Percentiles rank a stretch among this genome's conserved stretches.
Evolutionary conservation across 2,113 vertebrate genomes (phyloP).

Genomic region (Apeltes quadracus): DNA sequence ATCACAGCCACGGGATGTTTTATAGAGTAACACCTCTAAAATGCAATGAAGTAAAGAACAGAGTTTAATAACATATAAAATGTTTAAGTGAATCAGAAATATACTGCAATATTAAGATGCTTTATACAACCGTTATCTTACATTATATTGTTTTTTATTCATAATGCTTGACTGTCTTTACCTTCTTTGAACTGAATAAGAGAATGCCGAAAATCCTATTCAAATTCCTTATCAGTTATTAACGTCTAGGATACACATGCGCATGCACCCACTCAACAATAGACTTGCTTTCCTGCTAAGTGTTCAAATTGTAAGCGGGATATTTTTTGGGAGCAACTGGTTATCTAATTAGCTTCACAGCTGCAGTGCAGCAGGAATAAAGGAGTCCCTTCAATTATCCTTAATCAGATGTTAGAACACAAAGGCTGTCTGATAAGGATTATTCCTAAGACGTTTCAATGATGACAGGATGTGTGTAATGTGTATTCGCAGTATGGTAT

Average conservation of each 20-base stretch:
- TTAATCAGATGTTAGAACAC: constrained; percentile 85
- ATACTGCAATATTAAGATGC: neutral
- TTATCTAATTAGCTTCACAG: constrained; percentile 77
- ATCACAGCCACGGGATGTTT: constrained; percentile 17
- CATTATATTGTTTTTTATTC: neutral
- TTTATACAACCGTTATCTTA: neutral
- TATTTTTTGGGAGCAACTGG: constrained; percentile 42
- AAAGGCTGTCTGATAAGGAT: constrained; percentile 84
- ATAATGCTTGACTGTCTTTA: neutral
- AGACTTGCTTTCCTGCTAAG: constrained; percentile 25
- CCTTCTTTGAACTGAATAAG: neutral
- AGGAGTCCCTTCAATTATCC: constrained; percentile 66
- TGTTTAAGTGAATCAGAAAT: neutral
- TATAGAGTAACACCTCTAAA: neutral
- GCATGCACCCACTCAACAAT: constrained; percentile 4
- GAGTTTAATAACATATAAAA: neutral
- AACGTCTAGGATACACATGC: neutral
- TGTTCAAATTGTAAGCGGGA: constrained; percentile 53
- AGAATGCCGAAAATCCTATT: neutral
- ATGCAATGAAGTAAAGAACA: constrained; percentile 8
- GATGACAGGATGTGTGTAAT: constrained; percentile 57
- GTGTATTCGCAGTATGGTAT: constrained; percentile 52
- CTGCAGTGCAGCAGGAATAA: constrained; percentile 64
- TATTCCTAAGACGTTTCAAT: constrained; percentile 77
- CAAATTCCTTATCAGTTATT: neutral